Conservation (phyloP, 2,113 vertebrate species). For the Anguilla rostrata region DNA sequence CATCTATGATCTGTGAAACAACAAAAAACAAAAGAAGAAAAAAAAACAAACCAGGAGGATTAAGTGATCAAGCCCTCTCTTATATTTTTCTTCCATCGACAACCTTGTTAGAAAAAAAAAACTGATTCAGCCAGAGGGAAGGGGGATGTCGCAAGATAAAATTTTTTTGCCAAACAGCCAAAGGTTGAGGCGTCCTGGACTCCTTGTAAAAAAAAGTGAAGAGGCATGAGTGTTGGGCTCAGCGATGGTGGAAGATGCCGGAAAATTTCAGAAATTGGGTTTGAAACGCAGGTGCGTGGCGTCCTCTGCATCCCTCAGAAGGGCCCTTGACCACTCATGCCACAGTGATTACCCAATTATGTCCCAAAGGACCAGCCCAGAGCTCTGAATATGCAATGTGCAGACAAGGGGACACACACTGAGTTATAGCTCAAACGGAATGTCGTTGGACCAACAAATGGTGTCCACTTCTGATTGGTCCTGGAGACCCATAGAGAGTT, state of each 20-base stretch:
- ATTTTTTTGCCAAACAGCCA: not conserved
- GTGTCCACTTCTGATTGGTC: too few species aligned
- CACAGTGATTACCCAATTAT: not conserved
- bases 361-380: too few species aligned
- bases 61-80: not conserved
- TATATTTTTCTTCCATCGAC: not conserved
- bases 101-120: not conserved
- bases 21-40: constrained; percentile 36
- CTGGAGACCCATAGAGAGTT: too few species aligned
- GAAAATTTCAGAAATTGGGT: not conserved
- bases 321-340: not conserved
- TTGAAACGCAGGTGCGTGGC: not conserved
- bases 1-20: constrained; percentile 37
- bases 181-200: not conserved
- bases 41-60: constrained; percentile 39
- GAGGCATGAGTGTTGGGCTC: not conserved
- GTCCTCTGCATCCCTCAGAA: not conserved
- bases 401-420: too few species aligned
- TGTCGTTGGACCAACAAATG: too few species aligned
- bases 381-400: too few species aligned
- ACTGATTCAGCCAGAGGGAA: not conserved
- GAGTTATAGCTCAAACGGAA: too few species aligned
- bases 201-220: not conserved
- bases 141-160: too few species aligned
- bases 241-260: not conserved